Evolutionary conservation across 2,797 vertebrate genomes (phyloP).

Genomic region (Paramormyrops hopkinsi): DNA sequence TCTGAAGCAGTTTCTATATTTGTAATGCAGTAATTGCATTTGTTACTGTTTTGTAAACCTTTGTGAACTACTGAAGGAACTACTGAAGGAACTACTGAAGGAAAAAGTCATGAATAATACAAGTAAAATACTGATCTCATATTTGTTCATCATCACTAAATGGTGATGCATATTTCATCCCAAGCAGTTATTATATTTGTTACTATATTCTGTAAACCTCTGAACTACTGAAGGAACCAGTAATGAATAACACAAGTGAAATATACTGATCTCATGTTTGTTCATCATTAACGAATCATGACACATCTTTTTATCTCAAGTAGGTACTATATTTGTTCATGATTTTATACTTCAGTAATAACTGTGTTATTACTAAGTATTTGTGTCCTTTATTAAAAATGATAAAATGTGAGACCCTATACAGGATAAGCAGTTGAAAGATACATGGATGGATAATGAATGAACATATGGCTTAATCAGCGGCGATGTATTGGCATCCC

Average conservation of each 20-base stretch:
- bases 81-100: neutral
- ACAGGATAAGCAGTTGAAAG: neutral
- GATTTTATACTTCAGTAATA: neutral
- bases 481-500: neutral
- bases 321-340: neutral
- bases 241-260: too few relatives aligned
- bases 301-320: too few relatives aligned
- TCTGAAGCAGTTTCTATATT: neutral
- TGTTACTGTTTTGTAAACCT: neutral
- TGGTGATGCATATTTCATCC: too few relatives aligned
- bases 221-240: too few relatives aligned
- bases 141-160: too few relatives aligned
- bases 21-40: neutral
- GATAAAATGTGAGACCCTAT: neutral
- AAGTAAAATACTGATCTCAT: too few relatives aligned
- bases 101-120: too few relatives aligned
- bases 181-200: too few relatives aligned
- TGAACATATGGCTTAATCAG: neutral
- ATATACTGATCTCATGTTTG: neutral
- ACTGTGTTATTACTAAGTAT: neutral
- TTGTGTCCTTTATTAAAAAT: neutral
- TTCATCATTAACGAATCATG: neutral
- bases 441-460: neutral
- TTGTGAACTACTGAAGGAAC: neutral
- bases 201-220: too few relatives aligned